Base-by-base conservation (phyloP, 1,140 invertebrate species). In the Microvelia longipes region DNA sequence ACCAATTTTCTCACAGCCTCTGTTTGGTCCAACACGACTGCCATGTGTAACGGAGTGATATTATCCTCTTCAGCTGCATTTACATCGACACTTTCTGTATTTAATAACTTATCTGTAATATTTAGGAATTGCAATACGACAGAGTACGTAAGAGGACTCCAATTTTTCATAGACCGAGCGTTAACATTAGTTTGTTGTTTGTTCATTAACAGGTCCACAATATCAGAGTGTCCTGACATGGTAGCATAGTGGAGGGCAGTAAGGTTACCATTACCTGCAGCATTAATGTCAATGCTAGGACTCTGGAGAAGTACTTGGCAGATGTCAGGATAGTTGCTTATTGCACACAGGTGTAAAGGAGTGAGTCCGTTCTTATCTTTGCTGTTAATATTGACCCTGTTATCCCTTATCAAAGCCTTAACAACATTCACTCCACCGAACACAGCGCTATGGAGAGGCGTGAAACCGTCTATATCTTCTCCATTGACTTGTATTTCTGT, bases 11-110 rank as follows among this genome's bases (percentile, higher is more conserved):
- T 83, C 76, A 91, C 93, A 68, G 90, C 82, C 68, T 85, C 78
- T 15, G 81, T 75, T 74, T 91, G 84, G 26, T 90, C 91, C 79
- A 85, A 87, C 63, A 92, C 84, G 35, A 90, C 86, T 25, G 91
- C 90, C 83, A 94, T 93, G 79, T 94, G 92, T 74, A 92, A 50
- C 35, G 35, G 35, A 11, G 35, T 50, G 19, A 50, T 19, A 50
- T 50, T 19, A 19, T 50, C 19, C 19, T 50, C 19, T 50, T 19
- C 35, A 11, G 5, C 19, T 5, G 35, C 35, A 50, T 50, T 19
- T 19, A 50, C 35, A 11, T 50, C 35, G 35, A 50, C 19, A 50
- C 35, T 50, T 50, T 50, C 5, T 11, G 35, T 19, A 11, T 50
- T 50, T 50, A 50, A 19, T 19, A 50, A 50, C 35, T 50, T 19